phyloP scores from a whole-genome alignment of 2,797 vertebrate species.

The Cuculus canorus region DNA sequence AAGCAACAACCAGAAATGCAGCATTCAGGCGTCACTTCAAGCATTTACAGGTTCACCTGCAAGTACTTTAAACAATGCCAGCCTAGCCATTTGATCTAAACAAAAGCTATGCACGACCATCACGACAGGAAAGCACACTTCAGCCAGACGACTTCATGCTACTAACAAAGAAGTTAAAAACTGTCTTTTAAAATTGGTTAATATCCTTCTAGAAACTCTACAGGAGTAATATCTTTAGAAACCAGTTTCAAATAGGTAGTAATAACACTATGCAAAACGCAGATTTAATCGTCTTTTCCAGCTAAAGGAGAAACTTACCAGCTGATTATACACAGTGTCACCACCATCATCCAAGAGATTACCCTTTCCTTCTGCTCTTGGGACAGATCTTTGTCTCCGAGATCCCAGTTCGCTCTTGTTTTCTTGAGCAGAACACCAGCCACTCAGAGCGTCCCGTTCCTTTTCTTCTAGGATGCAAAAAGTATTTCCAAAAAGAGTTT shows the following conservation, averaged over 20 bases:
- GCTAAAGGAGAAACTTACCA: slow-evolving; percentile 74
- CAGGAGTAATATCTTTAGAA: neutral
- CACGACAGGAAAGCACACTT: neutral
- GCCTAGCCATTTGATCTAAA: neutral
- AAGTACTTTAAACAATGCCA: neutral
- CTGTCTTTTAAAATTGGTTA: rapidly evolving
- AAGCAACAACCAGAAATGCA: neutral
- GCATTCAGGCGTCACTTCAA: neutral
- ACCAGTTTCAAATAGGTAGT: neutral
- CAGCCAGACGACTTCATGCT: neutral
- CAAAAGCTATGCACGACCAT: neutral
- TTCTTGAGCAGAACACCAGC: slow-evolving; percentile 85
- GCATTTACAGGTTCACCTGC: neutral
- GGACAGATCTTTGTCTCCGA: slow-evolving; percentile 65
- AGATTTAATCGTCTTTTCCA: neutral
- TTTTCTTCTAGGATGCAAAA: slow-evolving; percentile 80
- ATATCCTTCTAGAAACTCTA: neutral
- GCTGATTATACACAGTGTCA: slow-evolving; percentile 78
- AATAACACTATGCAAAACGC: neutral
- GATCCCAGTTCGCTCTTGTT: slow-evolving; percentile 63
- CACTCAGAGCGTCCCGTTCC: slow-evolving; percentile 83
- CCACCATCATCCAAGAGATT: slow-evolving; percentile 76
- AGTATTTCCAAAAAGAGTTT: neutral
- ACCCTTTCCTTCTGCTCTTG: slow-evolving; percentile 71
- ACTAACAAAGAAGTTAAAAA: neutral